These are phyloP conservation scores for Alviniconcha marisindica DNA, from an alignment of 1,140 invertebrate genomes.

Conservation along the genomic window DNA sequence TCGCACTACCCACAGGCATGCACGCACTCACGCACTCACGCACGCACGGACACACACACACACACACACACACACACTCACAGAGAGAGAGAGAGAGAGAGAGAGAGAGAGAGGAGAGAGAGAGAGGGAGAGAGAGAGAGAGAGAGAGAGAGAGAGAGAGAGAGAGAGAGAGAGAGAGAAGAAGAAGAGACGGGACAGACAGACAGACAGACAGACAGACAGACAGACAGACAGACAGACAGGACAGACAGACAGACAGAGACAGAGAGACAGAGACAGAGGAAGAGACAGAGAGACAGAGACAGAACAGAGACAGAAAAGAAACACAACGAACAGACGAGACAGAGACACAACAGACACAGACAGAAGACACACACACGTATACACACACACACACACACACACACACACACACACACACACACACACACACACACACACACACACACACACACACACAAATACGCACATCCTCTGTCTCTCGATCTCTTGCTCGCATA, in stretches of 20 bases:
- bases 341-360: too few relatives aligned
- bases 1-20: too few relatives aligned
- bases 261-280: slow-evolving; percentile 6
- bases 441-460: slow-evolving; percentile 8
- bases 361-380: slow-evolving; percentile 16
- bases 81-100: background rate
- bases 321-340: too few relatives aligned
- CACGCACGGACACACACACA: too few relatives aligned
- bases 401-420: slow-evolving; percentile 11
- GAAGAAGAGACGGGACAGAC: background rate
- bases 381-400: slow-evolving; percentile 4
- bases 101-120: background rate
- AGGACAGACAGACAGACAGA: slow-evolving; percentile 19
- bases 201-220: slow-evolving; percentile 13
- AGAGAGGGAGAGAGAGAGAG: background rate
- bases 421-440: slow-evolving; percentile 25
- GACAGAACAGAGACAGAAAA: too few relatives aligned
- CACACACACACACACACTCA: background rate
- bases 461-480: too few relatives aligned
- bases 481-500: too few relatives aligned
- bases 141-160: background rate
- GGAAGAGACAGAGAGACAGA: too few relatives aligned
- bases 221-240: slow-evolving; percentile 32
- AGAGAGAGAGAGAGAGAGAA: background rate
- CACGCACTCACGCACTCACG: too few relatives aligned